Percentiles rank a stretch among this genome's conserved stretches.
These are phyloP conservation scores for Homarus americanus DNA, from an alignment of 1,140 invertebrate genomes.

Conservation along the genomic window DNA sequence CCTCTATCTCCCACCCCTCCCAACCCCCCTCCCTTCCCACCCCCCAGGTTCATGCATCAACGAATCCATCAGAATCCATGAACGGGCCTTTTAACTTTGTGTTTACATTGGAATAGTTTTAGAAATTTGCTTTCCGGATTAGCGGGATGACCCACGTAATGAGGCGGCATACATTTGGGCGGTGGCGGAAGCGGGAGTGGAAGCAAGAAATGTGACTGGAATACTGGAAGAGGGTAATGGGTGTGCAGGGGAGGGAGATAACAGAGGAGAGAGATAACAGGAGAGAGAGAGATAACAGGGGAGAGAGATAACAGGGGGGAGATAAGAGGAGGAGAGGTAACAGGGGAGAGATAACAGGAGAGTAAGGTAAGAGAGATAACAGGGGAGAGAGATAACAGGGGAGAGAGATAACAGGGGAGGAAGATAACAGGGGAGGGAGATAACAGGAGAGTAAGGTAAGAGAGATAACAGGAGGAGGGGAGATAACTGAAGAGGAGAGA, in stretches of 20 bases:
- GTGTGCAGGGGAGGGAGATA: background rate
- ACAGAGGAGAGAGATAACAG: background rate
- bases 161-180: background rate
- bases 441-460: too few species aligned
- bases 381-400: background rate
- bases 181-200: background rate
- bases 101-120: conserved; percentile 10
- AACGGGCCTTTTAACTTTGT: background rate
- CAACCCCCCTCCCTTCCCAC: too few species aligned
- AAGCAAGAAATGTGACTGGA: too few species aligned
- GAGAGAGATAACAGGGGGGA: background rate
- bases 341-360: too few species aligned
- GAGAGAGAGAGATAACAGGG: conserved; percentile 1
- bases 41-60: background rate
- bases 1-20: too few species aligned
- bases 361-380: background rate
- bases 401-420: too few species aligned
- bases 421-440: too few species aligned
- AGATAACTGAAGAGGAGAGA: too few species aligned
- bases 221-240: too few species aligned
- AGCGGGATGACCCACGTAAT: background rate
- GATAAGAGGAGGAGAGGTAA: too few species aligned
- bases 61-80: background rate
- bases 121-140: conserved; percentile 30
- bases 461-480: too few species aligned